These are phyloP conservation scores for Eclectus roratus DNA, from an alignment of 2,113 vertebrate species.

Conservation along the genomic window DNA sequence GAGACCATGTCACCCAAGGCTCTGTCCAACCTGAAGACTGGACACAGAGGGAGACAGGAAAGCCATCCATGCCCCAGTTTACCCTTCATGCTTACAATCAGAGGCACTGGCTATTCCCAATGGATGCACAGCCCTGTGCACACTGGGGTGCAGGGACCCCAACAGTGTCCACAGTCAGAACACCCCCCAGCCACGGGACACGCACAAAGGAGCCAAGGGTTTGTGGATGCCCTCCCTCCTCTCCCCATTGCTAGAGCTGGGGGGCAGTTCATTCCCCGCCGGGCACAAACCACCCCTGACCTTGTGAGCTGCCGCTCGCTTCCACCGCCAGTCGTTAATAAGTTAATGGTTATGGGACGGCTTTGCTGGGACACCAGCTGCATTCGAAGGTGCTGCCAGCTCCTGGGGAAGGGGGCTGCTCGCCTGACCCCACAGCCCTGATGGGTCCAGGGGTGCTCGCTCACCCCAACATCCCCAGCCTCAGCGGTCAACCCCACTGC, in stretches of 20 bases:
- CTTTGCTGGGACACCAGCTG: not conserved
- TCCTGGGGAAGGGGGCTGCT: not conserved
- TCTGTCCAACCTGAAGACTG: not conserved
- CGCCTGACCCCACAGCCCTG: not conserved
- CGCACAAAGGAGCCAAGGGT: not conserved
- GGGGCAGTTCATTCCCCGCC: not conserved
- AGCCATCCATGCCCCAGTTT: not conserved
- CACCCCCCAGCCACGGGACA: fast-evolving
- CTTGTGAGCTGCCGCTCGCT: not conserved
- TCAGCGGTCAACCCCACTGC: fast-evolving
- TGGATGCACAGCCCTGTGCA: not conserved
- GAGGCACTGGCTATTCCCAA: not conserved
- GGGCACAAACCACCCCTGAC: slow-evolving; percentile 57
- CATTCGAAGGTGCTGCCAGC: fast-evolving
- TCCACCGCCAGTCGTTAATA: slow-evolving; percentile 41
- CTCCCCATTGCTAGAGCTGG: not conserved
- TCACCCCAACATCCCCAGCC: not conserved
- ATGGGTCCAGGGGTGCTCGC: fast-evolving
- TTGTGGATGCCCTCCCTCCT: not conserved
- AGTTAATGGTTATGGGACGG: slow-evolving; percentile 66
- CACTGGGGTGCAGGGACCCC: not conserved
- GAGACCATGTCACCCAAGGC: not conserved
- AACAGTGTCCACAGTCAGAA: not conserved
- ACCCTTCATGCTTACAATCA: not conserved
- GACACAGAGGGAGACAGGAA: not conserved